Evolutionary conservation across 2,888 invertebrate genomes (phyloP).

Genomic region (Coecobrya sp.): DNA sequence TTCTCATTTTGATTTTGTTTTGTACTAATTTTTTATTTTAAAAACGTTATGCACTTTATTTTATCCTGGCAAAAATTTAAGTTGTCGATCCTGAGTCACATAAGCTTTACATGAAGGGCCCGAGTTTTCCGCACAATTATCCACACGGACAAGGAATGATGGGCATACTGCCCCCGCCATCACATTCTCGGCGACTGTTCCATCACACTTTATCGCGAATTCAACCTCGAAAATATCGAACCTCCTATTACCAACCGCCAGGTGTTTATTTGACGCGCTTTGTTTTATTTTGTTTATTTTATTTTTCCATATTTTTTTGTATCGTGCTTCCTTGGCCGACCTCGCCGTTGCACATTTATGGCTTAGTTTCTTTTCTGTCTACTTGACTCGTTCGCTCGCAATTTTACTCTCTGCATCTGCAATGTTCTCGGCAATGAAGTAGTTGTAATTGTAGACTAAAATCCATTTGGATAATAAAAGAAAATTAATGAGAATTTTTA

Average conservation of each 20-base stretch:
- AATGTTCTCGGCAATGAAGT: neutral
- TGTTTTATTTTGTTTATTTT: slow-evolving; percentile 77
- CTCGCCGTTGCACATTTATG: slow-evolving; percentile 1
- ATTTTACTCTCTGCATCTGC: neutral
- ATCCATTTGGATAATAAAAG: neutral
- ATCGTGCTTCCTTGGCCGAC: neutral
- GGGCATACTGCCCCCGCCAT: slow-evolving; percentile 84
- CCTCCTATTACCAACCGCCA: slow-evolving; percentile 84
- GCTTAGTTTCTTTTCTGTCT: neutral
- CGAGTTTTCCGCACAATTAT: slow-evolving; percentile 83
- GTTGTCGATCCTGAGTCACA: slow-evolving; percentile 86
- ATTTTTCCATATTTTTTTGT: slow-evolving; percentile 49
- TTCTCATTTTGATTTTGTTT: slow-evolving; percentile 54
- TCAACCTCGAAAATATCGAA: slow-evolving; percentile 86
- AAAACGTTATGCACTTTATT: slow-evolving; percentile 79
- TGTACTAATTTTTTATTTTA: slow-evolving; percentile 80
- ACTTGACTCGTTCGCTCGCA: neutral
- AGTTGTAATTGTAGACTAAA: neutral
- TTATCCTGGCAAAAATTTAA: slow-evolving; percentile 80
- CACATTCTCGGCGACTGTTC: slow-evolving; percentile 84
- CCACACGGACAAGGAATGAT: slow-evolving; percentile 80
- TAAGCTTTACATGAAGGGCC: slow-evolving; percentile 85
- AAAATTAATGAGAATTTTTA: neutral
- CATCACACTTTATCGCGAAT: slow-evolving; percentile 86
- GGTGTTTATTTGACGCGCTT: slow-evolving; percentile 82